Evolutionary conservation across 1,140 invertebrate genomes (phyloP).

Genomic region (Atta texana): DNA sequence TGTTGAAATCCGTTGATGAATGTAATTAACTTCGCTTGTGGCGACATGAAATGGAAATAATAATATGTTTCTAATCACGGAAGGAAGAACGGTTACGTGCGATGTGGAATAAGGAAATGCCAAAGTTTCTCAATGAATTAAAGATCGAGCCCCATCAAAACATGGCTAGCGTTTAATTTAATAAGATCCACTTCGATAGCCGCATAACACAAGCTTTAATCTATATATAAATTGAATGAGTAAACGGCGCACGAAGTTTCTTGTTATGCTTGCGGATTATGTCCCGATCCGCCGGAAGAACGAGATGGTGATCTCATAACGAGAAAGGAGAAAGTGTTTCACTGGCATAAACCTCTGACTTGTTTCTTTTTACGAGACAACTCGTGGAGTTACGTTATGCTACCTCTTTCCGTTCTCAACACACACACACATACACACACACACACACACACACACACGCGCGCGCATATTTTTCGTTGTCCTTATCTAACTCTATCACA

Average conservation of each 20-base stretch:
- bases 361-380: constrained; percentile 79
- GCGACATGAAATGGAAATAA: not conserved
- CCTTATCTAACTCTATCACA: not conserved
- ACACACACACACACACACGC: too few relatives aligned
- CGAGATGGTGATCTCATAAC: constrained; percentile 84
- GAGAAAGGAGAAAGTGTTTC: constrained; percentile 85
- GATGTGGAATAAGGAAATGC: constrained; percentile 16
- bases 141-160: constrained; percentile 10
- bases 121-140: constrained; percentile 21
- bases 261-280: constrained; percentile 18
- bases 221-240: constrained; percentile 31
- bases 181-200: not conserved
- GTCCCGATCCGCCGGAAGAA: constrained; percentile 55
- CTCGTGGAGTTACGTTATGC: constrained; percentile 81
- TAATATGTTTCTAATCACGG: not conserved
- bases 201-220: not conserved
- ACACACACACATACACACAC: too few relatives aligned
- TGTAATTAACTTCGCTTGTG: not conserved
- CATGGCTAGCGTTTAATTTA: not conserved
- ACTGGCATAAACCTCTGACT: constrained; percentile 65
- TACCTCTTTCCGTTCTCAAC: not conserved
- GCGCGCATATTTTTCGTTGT: not conserved
- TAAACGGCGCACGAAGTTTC: constrained; percentile 37
- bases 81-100: constrained; percentile 21
- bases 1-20: not conserved